These are phyloP conservation scores for Akabosia matsudoensis DNA, from an alignment of 1,140 invertebrate genomes.

Conservation along the genomic window DNA sequence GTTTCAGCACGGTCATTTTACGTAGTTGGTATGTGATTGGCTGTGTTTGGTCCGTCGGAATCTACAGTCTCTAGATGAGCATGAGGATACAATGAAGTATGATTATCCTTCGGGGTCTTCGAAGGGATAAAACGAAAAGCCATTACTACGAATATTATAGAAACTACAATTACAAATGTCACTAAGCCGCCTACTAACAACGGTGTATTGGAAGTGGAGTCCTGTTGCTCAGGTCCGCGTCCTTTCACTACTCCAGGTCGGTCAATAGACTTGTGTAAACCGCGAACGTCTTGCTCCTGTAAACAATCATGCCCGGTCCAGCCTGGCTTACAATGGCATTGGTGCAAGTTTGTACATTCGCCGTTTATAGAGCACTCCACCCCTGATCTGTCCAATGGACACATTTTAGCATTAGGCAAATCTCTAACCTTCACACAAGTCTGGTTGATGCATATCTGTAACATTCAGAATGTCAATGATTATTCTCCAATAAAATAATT, in stretches of 20 bases:
- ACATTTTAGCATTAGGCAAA: conserved; percentile 75
- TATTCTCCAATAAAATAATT: neutral
- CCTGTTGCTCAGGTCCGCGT: conserved; percentile 32
- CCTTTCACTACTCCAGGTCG: conserved; percentile 26
- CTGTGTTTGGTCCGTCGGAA: conserved; percentile 29
- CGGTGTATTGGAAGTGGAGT: conserved; percentile 24
- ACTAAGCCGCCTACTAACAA: conserved; percentile 27
- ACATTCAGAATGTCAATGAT: neutral
- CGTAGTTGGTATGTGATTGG: neutral
- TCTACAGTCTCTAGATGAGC: conserved; percentile 31
- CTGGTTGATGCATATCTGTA: conserved; percentile 83
- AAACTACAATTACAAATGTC: conserved; percentile 34
- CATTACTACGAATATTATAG: conserved; percentile 37
- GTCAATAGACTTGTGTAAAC: conserved; percentile 6
- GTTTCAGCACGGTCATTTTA: neutral
- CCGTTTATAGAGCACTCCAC: conserved; percentile 89
- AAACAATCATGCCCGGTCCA: conserved; percentile 89
- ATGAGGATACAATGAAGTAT: conserved; percentile 6
- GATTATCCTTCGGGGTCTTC: conserved; percentile 32
- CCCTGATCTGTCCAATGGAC: conserved; percentile 80
- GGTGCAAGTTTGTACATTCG: conserved; percentile 87
- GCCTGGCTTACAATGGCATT: conserved; percentile 82
- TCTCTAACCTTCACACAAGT: conserved; percentile 79
- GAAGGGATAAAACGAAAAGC: conserved; percentile 33
- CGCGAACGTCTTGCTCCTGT: conserved; percentile 59